phyloP scores from a whole-genome alignment of 2,888 invertebrate species.

The Tridacna gigas region DNA sequence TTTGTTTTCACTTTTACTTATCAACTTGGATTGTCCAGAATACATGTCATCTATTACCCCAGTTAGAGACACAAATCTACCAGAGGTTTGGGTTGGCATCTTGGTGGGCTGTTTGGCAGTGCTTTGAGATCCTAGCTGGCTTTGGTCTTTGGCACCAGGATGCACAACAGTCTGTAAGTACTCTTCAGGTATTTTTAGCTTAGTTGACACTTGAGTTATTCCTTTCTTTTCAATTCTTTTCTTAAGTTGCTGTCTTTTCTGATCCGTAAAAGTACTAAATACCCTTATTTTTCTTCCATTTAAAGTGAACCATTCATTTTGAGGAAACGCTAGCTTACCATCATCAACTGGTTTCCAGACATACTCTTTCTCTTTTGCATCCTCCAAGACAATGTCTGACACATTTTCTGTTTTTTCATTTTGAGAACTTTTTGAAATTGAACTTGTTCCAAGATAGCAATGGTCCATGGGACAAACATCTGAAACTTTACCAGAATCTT shows the following conservation, averaged over 20 bases:
- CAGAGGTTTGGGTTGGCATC: background rate
- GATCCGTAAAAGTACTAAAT: background rate
- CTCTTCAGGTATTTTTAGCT: slow-evolving; percentile 5
- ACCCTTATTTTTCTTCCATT: slow-evolving; percentile 26
- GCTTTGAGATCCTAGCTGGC: background rate
- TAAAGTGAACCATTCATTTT: slow-evolving; percentile 12
- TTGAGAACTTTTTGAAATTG: background rate
- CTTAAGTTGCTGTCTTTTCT: background rate
- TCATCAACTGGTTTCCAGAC: background rate
- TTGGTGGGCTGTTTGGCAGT: background rate
- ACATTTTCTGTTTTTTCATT: background rate
- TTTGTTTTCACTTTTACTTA: background rate
- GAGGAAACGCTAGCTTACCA: slow-evolving; percentile 1
- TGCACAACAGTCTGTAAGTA: background rate
- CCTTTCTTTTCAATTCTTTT: background rate
- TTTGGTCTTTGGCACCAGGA: background rate
- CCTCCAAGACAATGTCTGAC: background rate
- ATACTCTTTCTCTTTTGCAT: slow-evolving; percentile 2
- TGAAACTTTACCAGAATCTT: background rate
- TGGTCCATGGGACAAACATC: background rate
- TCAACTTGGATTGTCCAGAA: background rate
- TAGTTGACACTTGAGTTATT: background rate
- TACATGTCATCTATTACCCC: background rate
- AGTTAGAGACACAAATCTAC: background rate
- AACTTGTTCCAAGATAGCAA: slow-evolving; percentile 7